Percentiles rank a stretch among this genome's conserved stretches.
Evolutionary conservation across 2,113 vertebrate genomes (phyloP).

Genomic region (Rhynchopsitta pachyrhyncha): DNA sequence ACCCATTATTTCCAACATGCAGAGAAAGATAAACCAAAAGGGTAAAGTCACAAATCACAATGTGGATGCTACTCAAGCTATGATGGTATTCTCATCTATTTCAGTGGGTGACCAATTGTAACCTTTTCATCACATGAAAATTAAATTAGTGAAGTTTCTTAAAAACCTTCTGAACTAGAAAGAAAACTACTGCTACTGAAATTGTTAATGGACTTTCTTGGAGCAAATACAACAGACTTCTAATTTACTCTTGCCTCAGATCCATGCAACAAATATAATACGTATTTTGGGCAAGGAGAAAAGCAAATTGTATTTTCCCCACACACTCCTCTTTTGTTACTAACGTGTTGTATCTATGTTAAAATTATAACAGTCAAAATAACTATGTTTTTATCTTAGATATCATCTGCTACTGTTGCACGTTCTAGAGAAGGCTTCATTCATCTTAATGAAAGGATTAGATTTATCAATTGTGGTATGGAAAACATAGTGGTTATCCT

Average conservation of each 20-base stretch:
- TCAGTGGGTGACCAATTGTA: accelerated
- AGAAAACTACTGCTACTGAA: neutral
- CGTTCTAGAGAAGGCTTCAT: neutral
- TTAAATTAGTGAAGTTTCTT: neutral
- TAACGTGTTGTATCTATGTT: neutral
- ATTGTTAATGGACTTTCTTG: neutral
- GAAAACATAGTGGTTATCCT: neutral
- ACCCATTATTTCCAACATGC: accelerated
- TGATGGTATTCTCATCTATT: neutral
- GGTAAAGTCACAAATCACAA: neutral
- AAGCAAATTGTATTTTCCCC: neutral
- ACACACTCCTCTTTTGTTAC: neutral
- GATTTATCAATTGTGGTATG: conserved; percentile 29
- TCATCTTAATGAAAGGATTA: conserved; percentile 1
- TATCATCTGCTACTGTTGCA: neutral
- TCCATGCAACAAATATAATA: neutral
- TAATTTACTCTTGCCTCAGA: neutral
- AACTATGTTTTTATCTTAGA: neutral
- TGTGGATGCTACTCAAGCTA: neutral
- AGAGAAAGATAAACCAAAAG: neutral
- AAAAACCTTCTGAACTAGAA: neutral
- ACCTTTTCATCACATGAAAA: accelerated
- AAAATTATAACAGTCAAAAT: neutral
- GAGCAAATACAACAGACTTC: neutral
- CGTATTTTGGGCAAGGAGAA: neutral